A percentile compares a stretch with the other conserved stretches of the same genome.
phyloP scores from a whole-genome alignment of 1,140 invertebrate genomes.

The Cydia fagiglandana region DNA sequence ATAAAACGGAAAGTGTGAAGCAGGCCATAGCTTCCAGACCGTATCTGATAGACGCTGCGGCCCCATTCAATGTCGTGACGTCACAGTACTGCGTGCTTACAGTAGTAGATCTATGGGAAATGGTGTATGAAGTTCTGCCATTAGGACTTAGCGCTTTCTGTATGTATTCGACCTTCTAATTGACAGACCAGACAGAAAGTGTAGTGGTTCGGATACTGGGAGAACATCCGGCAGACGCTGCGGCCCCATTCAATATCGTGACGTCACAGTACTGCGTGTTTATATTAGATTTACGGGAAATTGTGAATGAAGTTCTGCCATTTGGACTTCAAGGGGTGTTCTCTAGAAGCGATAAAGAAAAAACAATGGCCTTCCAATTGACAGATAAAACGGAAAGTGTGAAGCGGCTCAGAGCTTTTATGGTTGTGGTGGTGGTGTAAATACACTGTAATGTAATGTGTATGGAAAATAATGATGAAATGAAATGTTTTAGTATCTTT shows the following conservation, averaged over 20 bases:
- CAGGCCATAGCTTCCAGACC: background rate
- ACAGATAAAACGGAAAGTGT: too few species aligned
- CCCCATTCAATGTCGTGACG: slow-evolving; percentile 8
- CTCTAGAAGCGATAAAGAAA: too few species aligned
- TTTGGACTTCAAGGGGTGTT: too few species aligned
- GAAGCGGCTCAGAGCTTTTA: too few species aligned
- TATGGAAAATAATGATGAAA: too few species aligned
- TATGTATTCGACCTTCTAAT: background rate
- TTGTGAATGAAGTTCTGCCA: background rate
- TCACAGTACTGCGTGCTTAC: background rate
- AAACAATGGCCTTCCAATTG: too few species aligned
- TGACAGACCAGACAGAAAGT: background rate
- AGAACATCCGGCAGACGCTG: background rate
- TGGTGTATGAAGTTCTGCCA: background rate
- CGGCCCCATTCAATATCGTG: slow-evolving; percentile 2
- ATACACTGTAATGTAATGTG: too few species aligned
- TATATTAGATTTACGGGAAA: background rate
- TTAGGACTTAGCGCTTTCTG: too few species aligned
- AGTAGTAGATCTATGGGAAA: background rate
- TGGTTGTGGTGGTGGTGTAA: too few species aligned
- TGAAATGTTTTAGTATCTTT: too few species aligned
- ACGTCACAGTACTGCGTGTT: background rate
- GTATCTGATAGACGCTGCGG: background rate
- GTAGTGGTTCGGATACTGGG: background rate
- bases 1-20: background rate